A percentile compares a stretch with the other conserved stretches of the same genome.
Conservation (phyloP, 1,140 invertebrate genomes). For the Hydropsyche tenuis region DNA sequence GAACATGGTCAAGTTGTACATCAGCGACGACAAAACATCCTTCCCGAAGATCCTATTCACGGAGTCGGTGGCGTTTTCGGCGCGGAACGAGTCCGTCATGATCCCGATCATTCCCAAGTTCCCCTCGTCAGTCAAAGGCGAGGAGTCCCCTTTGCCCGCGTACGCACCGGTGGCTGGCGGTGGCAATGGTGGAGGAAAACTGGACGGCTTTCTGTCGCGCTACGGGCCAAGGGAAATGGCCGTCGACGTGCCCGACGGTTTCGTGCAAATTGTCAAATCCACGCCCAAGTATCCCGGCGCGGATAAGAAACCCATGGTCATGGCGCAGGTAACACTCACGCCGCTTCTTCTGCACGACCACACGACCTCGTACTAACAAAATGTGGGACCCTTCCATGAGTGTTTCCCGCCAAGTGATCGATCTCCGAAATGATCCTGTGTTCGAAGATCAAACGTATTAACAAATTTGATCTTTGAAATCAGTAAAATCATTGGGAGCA, state of each 20-base stretch:
- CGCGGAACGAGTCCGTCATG: slow-evolving; percentile 59
- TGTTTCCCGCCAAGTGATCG: too few relatives aligned
- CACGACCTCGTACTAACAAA: slow-evolving; percentile 20
- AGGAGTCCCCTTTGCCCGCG: slow-evolving; percentile 50
- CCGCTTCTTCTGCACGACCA: slow-evolving; percentile 39
- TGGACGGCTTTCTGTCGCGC: slow-evolving; percentile 54
- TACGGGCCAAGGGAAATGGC: slow-evolving; percentile 71
- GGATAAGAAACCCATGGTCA: slow-evolving; percentile 55
- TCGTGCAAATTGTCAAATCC: slow-evolving; percentile 75
- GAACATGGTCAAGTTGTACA: slow-evolving; percentile 60
- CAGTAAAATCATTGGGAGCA: too few relatives aligned
- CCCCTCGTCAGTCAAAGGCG: slow-evolving; percentile 44
- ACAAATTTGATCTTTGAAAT: too few relatives aligned
- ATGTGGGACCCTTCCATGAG: too few relatives aligned
- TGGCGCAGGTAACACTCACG: slow-evolving; percentile 58
- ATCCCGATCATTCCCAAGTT: slow-evolving; percentile 55
- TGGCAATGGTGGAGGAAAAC: slow-evolving; percentile 59
- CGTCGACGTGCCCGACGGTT: slow-evolving; percentile 77
- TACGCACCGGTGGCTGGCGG: slow-evolving; percentile 59
- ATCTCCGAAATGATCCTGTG: too few relatives aligned
- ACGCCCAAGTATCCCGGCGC: slow-evolving; percentile 77
- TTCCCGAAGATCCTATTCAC: slow-evolving; percentile 57
- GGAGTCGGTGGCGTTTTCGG: slow-evolving; percentile 58
- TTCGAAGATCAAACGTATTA: too few relatives aligned
- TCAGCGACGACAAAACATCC: slow-evolving; percentile 60